phyloP scores from a whole-genome alignment of 2,113 vertebrate species.

The Burhinus bistriatus region DNA sequence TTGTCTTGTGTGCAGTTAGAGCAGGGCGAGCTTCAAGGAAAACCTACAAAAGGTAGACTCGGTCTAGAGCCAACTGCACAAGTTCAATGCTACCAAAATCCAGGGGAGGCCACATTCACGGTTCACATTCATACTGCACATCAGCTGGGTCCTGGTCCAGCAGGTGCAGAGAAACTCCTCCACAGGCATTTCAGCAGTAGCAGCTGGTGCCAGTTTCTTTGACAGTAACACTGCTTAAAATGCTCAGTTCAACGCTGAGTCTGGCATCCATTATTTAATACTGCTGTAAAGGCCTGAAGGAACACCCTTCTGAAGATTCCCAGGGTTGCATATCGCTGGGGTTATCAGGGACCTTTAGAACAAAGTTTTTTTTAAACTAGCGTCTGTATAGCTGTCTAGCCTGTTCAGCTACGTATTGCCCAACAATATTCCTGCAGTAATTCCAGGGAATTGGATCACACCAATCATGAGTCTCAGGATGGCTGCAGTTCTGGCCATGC shows the following conservation, averaged over 20 bases:
- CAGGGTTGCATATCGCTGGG: neutral
- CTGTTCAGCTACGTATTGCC: neutral
- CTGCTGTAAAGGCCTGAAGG: neutral
- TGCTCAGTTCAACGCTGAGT: neutral
- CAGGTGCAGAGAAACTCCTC: neutral
- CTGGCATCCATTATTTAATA: neutral
- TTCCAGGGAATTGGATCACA: neutral
- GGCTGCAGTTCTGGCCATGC: neutral
- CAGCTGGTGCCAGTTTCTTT: neutral
- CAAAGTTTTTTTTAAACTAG: neutral
- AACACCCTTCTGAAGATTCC: neutral
- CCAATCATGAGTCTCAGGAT: neutral
- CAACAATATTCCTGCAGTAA: neutral
- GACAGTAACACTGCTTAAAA: neutral
- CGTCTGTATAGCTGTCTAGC: neutral
- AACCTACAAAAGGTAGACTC: neutral
- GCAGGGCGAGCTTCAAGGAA: neutral
- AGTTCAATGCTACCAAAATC: neutral
- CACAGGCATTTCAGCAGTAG: neutral
- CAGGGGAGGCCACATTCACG: neutral
- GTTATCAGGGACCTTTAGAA: neutral
- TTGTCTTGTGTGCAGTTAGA: neutral
- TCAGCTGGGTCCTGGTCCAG: neutral
- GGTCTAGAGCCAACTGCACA: rapidly evolving
- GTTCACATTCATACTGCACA: neutral